phyloP scores from a whole-genome alignment of 2,888 invertebrate species.

The Andrena marginata region DNA sequence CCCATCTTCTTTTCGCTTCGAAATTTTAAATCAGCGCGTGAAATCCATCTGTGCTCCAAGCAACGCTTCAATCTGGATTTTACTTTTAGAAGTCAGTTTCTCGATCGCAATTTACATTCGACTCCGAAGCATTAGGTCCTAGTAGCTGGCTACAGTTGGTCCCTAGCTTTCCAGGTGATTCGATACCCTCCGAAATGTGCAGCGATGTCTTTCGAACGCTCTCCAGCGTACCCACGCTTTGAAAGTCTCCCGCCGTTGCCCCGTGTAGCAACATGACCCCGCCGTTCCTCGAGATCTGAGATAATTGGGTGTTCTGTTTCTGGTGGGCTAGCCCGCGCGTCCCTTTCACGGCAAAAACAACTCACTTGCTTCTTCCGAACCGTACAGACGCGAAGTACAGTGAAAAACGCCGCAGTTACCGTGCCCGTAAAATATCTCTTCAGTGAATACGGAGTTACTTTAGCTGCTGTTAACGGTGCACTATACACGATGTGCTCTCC shows the following conservation, averaged over 20 bases:
- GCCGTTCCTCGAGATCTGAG: neutral
- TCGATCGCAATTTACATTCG: too few species aligned
- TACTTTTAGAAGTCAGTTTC: too few species aligned
- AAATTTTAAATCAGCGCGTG: too few species aligned
- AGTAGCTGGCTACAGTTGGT: too few species aligned
- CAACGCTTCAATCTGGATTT: too few species aligned
- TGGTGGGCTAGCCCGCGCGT: neutral
- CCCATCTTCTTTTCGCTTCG: too few species aligned
- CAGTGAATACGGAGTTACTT: slow-evolving; percentile 5
- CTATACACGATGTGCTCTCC: neutral
- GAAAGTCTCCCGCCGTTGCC: neutral
- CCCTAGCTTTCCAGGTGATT: too few species aligned
- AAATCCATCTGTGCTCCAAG: too few species aligned
- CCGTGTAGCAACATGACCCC: neutral
- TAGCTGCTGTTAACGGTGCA: neutral
- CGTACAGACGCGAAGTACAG: neutral
- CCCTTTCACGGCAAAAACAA: neutral
- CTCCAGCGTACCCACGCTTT: neutral
- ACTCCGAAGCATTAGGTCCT: too few species aligned
- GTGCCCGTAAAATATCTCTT: neutral
- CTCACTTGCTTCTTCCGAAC: neutral
- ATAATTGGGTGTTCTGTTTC: slow-evolving; percentile 1
- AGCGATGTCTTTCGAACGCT: neutral
- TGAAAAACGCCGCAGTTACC: slow-evolving; percentile 6
- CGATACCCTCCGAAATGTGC: neutral